A percentile compares a stretch with the other conserved stretches of the same genome.
Evolutionary conservation across 2,113 vertebrate species (phyloP).

Genomic region (Otolemur garnettii): DNA sequence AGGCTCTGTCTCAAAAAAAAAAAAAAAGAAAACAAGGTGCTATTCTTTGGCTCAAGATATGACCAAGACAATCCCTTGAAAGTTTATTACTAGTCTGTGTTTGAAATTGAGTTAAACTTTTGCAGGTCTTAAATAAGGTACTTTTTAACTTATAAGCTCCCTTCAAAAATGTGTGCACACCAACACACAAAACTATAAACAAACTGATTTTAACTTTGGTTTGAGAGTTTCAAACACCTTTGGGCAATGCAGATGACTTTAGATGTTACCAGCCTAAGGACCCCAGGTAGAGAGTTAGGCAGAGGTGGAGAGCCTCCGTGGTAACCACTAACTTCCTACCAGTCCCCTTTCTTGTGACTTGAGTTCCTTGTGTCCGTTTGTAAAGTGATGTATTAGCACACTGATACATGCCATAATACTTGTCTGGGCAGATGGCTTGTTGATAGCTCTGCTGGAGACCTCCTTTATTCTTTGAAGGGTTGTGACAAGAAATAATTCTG

Average conservation of each 20-base stretch:
- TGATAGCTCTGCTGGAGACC: not conserved
- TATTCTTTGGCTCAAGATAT: constrained; percentile 30
- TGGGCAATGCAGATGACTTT: not conserved
- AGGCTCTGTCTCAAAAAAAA: no score
- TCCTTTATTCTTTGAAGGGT: not conserved
- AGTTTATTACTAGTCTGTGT: not conserved
- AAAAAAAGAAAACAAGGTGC: constrained; percentile 18
- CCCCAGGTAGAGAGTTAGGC: not conserved
- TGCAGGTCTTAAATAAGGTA: not conserved
- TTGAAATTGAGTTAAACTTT: constrained; percentile 25
- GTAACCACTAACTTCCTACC: not conserved
- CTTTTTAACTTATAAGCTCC: not conserved
- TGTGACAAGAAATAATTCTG: not conserved
- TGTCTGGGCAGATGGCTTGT: not conserved
- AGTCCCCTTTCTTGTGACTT: not conserved
- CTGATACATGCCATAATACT: not conserved
- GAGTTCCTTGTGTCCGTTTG: not conserved
- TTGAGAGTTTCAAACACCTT: not conserved
- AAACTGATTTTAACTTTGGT: constrained; percentile 3
- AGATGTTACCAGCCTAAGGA: not conserved
- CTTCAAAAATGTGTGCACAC: not conserved
- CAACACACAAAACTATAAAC: not conserved
- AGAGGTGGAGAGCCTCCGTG: not conserved
- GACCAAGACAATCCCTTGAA: not conserved
- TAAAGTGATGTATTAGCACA: not conserved